Evolutionary conservation across 2,797 vertebrate genomes (phyloP).

Genomic region (Todus mexicanus): DNA sequence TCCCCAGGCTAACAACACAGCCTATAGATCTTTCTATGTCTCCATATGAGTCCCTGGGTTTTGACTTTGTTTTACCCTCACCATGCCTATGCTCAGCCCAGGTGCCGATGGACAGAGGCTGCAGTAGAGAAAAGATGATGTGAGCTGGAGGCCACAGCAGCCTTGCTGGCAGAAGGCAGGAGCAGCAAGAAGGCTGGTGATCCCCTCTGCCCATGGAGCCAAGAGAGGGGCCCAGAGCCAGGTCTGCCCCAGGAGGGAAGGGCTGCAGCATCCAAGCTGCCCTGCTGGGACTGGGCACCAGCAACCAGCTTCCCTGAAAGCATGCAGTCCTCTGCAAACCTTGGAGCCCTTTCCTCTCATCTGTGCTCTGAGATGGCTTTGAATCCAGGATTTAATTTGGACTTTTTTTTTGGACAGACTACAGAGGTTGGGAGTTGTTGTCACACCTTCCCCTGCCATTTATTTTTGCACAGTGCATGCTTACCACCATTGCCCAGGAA

Average conservation of each 20-base stretch:
- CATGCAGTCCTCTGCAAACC: neutral
- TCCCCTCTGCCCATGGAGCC: neutral
- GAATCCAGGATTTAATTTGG: neutral
- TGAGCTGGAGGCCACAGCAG: neutral
- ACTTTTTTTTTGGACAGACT: neutral
- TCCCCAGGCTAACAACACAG: neutral
- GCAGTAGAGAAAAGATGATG: neutral
- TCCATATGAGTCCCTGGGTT: neutral
- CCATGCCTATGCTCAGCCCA: neutral
- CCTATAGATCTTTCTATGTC: neutral
- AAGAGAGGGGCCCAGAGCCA: neutral
- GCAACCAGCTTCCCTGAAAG: neutral
- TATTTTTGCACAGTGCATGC: neutral
- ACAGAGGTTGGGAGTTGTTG: neutral
- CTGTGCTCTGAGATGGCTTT: neutral
- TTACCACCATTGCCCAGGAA: neutral
- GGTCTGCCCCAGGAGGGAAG: neutral
- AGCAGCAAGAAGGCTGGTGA: neutral
- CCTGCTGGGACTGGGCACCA: neutral
- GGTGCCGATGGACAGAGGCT: neutral
- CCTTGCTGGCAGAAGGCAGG: neutral
- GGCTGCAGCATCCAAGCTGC: neutral
- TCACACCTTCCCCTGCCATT: neutral
- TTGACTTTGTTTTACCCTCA: neutral
- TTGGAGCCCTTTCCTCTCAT: neutral